Evolutionary conservation across 2,888 invertebrate species (phyloP), one percentile per base, ranked within the genome.

Genomic region (Nemotelus pantherinus): DNA sequence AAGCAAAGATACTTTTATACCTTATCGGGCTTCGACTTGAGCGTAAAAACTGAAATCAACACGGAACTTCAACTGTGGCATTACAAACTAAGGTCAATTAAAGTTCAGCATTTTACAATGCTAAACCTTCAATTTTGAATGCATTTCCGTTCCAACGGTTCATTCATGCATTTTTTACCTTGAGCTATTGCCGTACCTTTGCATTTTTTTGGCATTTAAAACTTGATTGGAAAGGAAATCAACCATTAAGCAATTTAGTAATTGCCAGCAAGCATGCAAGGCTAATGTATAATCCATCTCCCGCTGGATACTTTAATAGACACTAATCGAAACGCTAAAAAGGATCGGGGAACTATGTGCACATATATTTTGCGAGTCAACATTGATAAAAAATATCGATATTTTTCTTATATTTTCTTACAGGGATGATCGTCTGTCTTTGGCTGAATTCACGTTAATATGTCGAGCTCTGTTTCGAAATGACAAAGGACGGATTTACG

Each of bases 381-480:
- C 25, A 25, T 25, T 25, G 25, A 25, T 25, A 25, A 25, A 25
- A 25, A 25, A 25, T 50, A 50, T 9, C 50, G 50, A 50, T 9
- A 74, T 2, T 63, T 63, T 39, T 43, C 43, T 39, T 58, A 41
- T 47, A 48, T 64, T 76, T 60, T 58, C n/a, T 76, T 87, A 47
- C 84, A 94, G 94, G 60, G 95, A 96, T 87, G 95, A 94, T 79
- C 92, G 91, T 82, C 87, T 96, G 81, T 93, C 92, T 84, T 86
- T 93, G 76, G 89, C 90, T 2, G 95, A 96, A 88, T 96, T 96
- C 86, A 90, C 92, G 39, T 88, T 94, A 79, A 92, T 96, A 84
- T 95, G 95, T 86, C 92, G 94, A 81, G 95, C 95, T 0, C 86
- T 96, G 75, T 96, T 96, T 87, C 92, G 95, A 44, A 95, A 95